Evolutionary conservation across 2,888 invertebrate species (phyloP), one percentile per base, ranked within the genome.

Genomic region (Xanthia togata): DNA sequence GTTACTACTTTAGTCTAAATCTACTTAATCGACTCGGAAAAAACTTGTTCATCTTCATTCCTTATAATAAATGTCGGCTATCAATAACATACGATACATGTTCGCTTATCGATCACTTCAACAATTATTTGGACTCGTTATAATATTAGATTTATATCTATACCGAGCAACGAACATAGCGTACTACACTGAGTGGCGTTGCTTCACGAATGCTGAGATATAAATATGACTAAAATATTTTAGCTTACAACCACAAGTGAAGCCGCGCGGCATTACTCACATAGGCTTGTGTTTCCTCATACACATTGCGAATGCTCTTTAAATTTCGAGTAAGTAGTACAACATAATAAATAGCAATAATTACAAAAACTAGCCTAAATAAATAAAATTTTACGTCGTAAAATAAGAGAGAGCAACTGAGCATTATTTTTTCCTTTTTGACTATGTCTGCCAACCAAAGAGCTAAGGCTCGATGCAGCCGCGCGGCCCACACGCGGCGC

Each of bases 111-210:
- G 85, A 81, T 87, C 79, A 87, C 81, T 78, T 86, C 80, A 84
- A 87, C 68, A 83, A 78, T 83, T 87, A 89, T 90, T 87, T 87
- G 83, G 81, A 87, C 83, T 84, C 80, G 83, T 82, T 80, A 71
- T 75, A 64, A 20, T 68, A 80, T 78, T 79, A 79, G 62, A 47
- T 85, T 78, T 78, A 78, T 75, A 81, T 76, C 79, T 63, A 84
- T 70, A 84, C 79, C 82, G 82, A 89, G 89, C 91, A 91, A 91
- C 90, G 86, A 76, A 84, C 81, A 88, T 86, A 88, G 84, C 80
- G 83, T 78, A 78, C 85, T 88, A 89, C 85, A 87, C 84, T 38
- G 68, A 91, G 92, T 92, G 91, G 91, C 92, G 92, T 92, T 91
- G 91, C 92, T 88, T 88, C 72, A 76, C 74, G 69, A 81, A 76